Evolutionary conservation across 2,113 vertebrate genomes (phyloP).

Genomic region (Toxostoma redivivum): DNA sequence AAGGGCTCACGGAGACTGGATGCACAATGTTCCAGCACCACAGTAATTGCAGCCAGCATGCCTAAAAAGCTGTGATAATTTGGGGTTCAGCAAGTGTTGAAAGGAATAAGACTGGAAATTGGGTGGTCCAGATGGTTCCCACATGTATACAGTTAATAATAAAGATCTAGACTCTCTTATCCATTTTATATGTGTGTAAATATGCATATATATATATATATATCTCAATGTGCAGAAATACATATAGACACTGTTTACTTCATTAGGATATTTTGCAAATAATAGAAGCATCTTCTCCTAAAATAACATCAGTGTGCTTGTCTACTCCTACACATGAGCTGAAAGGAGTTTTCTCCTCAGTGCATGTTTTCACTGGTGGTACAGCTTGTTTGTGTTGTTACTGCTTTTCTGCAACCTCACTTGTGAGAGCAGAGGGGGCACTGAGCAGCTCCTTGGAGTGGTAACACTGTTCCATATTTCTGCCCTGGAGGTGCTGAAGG

Average conservation of each 20-base stretch:
- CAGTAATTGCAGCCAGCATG: background rate
- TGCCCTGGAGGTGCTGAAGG: background rate
- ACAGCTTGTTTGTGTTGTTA: background rate
- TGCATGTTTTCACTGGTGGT: background rate
- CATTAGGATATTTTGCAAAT: background rate
- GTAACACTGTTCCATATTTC: accelerated
- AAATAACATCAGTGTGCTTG: background rate
- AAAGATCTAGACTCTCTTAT: background rate
- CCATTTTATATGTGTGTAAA: background rate
- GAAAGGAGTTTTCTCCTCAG: background rate
- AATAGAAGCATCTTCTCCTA: background rate
- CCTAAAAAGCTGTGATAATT: background rate
- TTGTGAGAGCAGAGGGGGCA: background rate
- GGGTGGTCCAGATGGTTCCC: conserved; percentile 18
- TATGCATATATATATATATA: no score
- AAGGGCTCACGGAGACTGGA: background rate
- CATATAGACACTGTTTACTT: background rate
- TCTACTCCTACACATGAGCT: background rate
- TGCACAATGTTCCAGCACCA: background rate
- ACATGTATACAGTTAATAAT: background rate
- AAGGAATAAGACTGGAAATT: background rate
- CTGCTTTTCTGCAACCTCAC: background rate
- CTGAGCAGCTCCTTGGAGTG: accelerated
- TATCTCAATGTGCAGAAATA: background rate
- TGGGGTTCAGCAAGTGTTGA: background rate